These are phyloP conservation scores for Adela reaumurella DNA, from an alignment of 2,888 invertebrate species.

Conservation along the genomic window DNA sequence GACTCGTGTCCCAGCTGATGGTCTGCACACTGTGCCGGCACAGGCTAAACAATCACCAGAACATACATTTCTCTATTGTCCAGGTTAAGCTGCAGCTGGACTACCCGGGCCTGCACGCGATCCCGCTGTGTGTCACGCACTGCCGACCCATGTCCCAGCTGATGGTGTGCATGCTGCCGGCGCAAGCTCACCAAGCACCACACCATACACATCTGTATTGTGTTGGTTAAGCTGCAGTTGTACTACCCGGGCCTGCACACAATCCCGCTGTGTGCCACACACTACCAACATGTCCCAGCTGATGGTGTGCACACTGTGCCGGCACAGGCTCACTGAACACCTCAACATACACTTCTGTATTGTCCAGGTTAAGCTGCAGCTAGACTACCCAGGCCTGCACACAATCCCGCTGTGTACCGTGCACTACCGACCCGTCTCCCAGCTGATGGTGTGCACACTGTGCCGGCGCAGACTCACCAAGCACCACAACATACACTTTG, in stretches of 20 bases:
- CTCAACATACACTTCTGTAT: slow-evolving; percentile 65
- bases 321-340: slow-evolving; percentile 69
- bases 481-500: slow-evolving; percentile 69
- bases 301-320: slow-evolving; percentile 74
- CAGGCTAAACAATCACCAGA: slow-evolving; percentile 71
- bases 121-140: slow-evolving; percentile 68
- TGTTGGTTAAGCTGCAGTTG: too few species aligned
- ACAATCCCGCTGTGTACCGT: slow-evolving; percentile 66
- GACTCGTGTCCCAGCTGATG: slow-evolving; percentile 67
- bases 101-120: slow-evolving; percentile 64
- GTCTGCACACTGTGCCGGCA: slow-evolving; percentile 76
- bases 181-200: slow-evolving; percentile 73
- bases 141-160: slow-evolving; percentile 68
- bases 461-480: slow-evolving; percentile 69
- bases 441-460: slow-evolving; percentile 73
- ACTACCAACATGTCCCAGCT: slow-evolving; percentile 67
- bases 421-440: slow-evolving; percentile 68
- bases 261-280: slow-evolving; percentile 38
- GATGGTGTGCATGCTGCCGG: slow-evolving; percentile 75
- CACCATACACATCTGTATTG: slow-evolving; percentile 70
- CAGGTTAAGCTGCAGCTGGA: slow-evolving; percentile 59
- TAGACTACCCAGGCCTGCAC: slow-evolving; percentile 64
- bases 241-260: slow-evolving; percentile 50
- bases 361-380: slow-evolving; percentile 51
- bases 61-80: slow-evolving; percentile 56